Conservation (phyloP, 2,797 vertebrate genomes). For the Sebastes reedi region DNA sequence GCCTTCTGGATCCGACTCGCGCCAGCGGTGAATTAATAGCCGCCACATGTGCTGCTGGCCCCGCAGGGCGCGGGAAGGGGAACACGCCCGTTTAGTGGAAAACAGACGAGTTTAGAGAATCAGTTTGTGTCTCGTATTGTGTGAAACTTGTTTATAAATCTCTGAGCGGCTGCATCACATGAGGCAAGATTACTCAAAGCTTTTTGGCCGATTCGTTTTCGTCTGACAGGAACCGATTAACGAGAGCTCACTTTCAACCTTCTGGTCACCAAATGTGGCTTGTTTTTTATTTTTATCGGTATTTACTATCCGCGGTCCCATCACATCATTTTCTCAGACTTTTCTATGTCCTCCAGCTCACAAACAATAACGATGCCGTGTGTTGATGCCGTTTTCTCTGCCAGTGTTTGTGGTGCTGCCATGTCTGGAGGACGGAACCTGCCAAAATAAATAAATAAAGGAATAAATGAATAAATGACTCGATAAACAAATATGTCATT, state of each 20-base stretch:
- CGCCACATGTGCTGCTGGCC: conserved; percentile 42
- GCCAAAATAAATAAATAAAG: too few relatives aligned
- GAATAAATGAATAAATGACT: too few relatives aligned
- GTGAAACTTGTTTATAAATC: conserved; percentile 37
- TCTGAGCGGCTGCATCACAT: conserved; percentile 30
- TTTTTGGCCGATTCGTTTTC: conserved; percentile 25
- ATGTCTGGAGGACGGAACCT: too few relatives aligned
- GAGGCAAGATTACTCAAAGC: conserved; percentile 49
- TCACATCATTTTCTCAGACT: conserved; percentile 25
- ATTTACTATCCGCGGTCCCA: conserved; percentile 40
- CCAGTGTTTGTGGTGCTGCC: conserved; percentile 1
- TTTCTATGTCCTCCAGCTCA: conserved; percentile 17
- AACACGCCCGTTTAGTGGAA: conserved; percentile 1
- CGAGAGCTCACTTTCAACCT: conserved; percentile 39
- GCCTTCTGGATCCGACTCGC: not conserved
- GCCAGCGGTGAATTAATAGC: conserved; percentile 38
- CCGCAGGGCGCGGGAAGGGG: not conserved
- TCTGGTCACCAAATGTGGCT: conserved; percentile 68
- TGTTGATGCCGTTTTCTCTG: conserved; percentile 23
- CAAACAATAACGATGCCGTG: conserved; percentile 33
- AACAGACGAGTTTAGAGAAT: not conserved
- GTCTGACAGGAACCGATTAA: conserved; percentile 51
- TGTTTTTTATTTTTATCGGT: conserved; percentile 41
- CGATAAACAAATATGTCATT: too few relatives aligned
- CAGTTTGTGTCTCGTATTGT: conserved; percentile 30